A percentile compares a stretch with the other conserved stretches of the same genome.
phyloP scores from a whole-genome alignment of 2,888 invertebrate species.

The Aphrophora alni region DNA sequence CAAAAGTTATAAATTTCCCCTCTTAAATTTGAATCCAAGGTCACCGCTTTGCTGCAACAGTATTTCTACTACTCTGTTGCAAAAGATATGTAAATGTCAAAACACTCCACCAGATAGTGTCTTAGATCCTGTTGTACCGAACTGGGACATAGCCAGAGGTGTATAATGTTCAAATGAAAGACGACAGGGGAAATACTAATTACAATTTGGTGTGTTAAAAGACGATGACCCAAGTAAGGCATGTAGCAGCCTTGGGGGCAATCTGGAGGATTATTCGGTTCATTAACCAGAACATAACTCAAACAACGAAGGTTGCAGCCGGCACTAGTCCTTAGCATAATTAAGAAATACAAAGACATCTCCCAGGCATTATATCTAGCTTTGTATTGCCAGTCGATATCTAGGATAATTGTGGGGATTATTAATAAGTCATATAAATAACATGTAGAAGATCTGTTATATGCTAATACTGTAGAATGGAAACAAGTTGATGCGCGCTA shows the following conservation, averaged over 20 bases:
- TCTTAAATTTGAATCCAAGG: too few species aligned
- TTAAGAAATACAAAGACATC: background rate
- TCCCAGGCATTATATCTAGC: background rate
- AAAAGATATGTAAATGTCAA: too few species aligned
- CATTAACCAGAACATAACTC: background rate
- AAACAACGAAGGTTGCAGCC: background rate
- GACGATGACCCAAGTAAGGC: background rate
- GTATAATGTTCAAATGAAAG: background rate
- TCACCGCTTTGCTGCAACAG: too few species aligned
- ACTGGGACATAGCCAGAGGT: background rate
- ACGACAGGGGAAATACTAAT: background rate
- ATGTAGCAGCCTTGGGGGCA: background rate
- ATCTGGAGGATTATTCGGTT: conserved; percentile 1
- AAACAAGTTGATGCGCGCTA: too few species aligned
- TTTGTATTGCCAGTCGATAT: too few species aligned
- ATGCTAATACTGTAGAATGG: too few species aligned
- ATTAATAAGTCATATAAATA: too few species aligned
- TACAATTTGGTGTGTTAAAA: background rate
- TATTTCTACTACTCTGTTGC: too few species aligned
- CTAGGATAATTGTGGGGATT: too few species aligned
- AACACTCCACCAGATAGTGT: too few species aligned
- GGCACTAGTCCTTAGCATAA: background rate
- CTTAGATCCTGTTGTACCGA: background rate
- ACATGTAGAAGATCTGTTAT: too few species aligned
- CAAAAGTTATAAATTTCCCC: too few species aligned